These are phyloP conservation scores for Phaenicophaeus curvirostris DNA, from an alignment of 2,797 vertebrate genomes.

Conservation along the genomic window DNA sequence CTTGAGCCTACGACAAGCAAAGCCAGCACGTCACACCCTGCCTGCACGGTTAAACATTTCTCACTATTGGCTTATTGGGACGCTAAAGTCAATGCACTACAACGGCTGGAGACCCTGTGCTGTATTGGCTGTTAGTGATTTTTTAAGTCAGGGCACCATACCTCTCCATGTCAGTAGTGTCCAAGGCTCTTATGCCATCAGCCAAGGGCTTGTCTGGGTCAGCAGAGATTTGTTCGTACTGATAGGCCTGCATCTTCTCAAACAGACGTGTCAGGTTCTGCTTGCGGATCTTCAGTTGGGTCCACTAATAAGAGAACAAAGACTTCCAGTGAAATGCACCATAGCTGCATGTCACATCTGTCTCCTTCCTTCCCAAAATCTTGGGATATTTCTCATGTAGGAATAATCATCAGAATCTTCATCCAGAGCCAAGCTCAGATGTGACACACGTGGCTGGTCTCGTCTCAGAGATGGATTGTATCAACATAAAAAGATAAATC, in stretches of 20 bases:
- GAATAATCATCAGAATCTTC: neutral
- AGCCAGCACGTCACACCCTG: neutral
- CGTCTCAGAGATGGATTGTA: neutral
- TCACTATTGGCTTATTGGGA: neutral
- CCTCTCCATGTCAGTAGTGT: slow-evolving; percentile 97
- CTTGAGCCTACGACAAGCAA: slow-evolving; percentile 83
- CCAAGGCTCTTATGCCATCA: slow-evolving; percentile 93
- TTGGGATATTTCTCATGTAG: neutral
- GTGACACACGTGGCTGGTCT: neutral
- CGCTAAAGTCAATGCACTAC: neutral
- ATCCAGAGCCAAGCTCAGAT: neutral
- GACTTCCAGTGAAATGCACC: neutral
- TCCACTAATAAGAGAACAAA: slow-evolving; percentile 83
- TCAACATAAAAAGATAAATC: neutral
- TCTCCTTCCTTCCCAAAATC: neutral
- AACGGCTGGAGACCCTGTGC: neutral
- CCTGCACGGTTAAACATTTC: neutral
- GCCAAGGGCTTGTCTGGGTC: slow-evolving; percentile 98
- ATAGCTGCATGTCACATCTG: neutral
- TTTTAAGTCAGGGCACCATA: slow-evolving; percentile 13
- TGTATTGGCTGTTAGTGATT: neutral
- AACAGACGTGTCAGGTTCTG: slow-evolving; percentile 96
- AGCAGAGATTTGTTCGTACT: slow-evolving; percentile 97
- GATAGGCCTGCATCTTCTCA: slow-evolving; percentile 97
- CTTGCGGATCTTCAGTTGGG: slow-evolving; percentile 94